Base-by-base conservation (phyloP, 2,797 vertebrate genomes). In the Rachycentron canadum region DNA sequence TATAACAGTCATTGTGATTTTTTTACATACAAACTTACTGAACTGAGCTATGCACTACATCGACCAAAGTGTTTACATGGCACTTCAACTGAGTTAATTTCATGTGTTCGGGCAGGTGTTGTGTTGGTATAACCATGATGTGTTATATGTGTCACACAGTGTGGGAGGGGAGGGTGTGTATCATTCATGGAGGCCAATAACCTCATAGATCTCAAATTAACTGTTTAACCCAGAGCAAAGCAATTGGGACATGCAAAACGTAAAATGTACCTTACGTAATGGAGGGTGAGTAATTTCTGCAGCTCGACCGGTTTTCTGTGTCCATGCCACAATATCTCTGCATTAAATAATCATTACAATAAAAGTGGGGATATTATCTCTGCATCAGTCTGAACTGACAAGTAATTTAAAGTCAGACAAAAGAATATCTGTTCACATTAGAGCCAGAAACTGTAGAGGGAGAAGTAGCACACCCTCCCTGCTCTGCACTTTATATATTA, bases 361-460 rank as follows among this genome's bases (percentile, higher is more conserved):
- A 57, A 4, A 57, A 5, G 30, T n/a, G 19, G 32, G 21, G 21
- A 13, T 30, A 36, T 23, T 57, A n/a, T 58, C 19, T 12, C 19
- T 57, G 4, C 23, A 60, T 60, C 30, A 11, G 5, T 57, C 23
- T 26, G 14, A 41, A 21, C 30, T 34, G 30, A 34, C 9, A 14
- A 7, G 16, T 16, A 28, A 28, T 26, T 49, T 1, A 25, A 52
- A 73, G 63, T 65, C 65, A 38, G 65, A 78, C 11, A 70, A 61
- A 68, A 28, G 5, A 34, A 17, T 47, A 52, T 71, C 64, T 68
- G 30, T 70, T 73, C 49, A 45, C 41, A 26, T 17, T 69, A 30
- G 45, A 56, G 43, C n/a, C 38, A 41, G 14, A 32, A 9, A 58
- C 40, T 19, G 40, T 2, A 3, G 23, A 10, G 68, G 66, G 14